A percentile compares a stretch with the other conserved stretches of the same genome.
These are phyloP conservation scores for Phalacrocorax carbo DNA, from an alignment of 2,113 vertebrate species.

Conservation along the genomic window DNA sequence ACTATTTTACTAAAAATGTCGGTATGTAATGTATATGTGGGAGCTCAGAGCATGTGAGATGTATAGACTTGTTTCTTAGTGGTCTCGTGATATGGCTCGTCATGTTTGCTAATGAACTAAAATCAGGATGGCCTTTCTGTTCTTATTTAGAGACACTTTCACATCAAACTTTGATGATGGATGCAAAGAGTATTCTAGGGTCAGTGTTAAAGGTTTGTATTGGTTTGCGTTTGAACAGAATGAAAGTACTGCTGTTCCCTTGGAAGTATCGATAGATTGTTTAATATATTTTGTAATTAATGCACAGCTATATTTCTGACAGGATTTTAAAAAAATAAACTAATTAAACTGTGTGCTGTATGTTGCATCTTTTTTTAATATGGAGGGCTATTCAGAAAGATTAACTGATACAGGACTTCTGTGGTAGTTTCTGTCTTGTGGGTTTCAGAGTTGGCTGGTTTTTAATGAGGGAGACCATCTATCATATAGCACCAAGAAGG, in stretches of 20 bases:
- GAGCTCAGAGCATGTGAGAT: not conserved
- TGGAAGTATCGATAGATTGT: not conserved
- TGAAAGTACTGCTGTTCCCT: not conserved
- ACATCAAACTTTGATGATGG: not conserved
- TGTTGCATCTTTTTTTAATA: not conserved
- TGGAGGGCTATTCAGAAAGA: not conserved
- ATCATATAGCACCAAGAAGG: not conserved
- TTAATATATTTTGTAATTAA: conserved; percentile 64
- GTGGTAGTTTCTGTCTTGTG: not conserved
- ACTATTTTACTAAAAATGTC: not conserved
- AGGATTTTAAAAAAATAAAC: conserved; percentile 44
- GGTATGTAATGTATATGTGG: not conserved
- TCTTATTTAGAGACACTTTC: not conserved
- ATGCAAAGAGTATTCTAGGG: not conserved
- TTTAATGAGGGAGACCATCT: not conserved
- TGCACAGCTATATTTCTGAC: conserved; percentile 29
- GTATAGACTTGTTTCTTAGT: not conserved
- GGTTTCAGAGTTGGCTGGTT: not conserved
- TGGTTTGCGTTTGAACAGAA: conserved; percentile 16
- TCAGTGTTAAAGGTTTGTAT: not conserved
- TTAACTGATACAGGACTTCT: not conserved
- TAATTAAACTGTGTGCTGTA: not conserved
- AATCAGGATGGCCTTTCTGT: not conserved
- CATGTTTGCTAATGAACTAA: not conserved
- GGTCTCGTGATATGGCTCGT: not conserved